Conservation (phyloP, 1,140 invertebrate genomes). For the Drosophila grimshawi region DNA sequence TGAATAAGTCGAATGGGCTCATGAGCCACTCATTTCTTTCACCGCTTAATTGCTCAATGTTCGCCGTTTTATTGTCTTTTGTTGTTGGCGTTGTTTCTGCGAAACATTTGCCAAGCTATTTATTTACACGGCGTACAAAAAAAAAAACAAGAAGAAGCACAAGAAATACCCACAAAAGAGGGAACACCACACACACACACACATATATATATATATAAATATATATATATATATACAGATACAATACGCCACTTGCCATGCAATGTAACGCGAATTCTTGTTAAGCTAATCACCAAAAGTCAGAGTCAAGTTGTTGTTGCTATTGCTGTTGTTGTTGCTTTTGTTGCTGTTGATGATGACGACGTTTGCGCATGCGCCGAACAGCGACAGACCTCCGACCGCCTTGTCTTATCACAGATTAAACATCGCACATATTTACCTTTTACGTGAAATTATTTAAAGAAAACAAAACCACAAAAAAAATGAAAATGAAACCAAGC, state of each 20-base stretch:
- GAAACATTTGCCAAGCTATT: slow-evolving; percentile 66
- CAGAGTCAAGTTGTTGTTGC: slow-evolving; percentile 51
- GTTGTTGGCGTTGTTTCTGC: slow-evolving; percentile 69
- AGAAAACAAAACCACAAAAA: slow-evolving; percentile 74
- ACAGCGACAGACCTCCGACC: slow-evolving; percentile 35
- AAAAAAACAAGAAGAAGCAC: slow-evolving; percentile 4
- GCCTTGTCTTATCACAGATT: slow-evolving; percentile 64
- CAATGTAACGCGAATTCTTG: slow-evolving; percentile 77
- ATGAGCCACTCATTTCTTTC: slow-evolving; percentile 58
- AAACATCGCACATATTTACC: slow-evolving; percentile 75
- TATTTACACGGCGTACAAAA: slow-evolving; percentile 57
- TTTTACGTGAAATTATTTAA: slow-evolving; percentile 73
- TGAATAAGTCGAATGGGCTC: slow-evolving; percentile 26
- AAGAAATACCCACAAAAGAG: slow-evolving; percentile 42
- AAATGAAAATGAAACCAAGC: slow-evolving; percentile 56
- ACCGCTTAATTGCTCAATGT: slow-evolving; percentile 63
- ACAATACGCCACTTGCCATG: slow-evolving; percentile 32
- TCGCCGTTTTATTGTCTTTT: slow-evolving; percentile 71
- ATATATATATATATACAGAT: background rate
- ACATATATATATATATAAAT: background rate
- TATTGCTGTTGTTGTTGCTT: slow-evolving; percentile 17
- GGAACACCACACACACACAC: slow-evolving; percentile 30
- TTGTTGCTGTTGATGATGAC: slow-evolving; percentile 19
- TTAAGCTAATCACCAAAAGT: slow-evolving; percentile 77
- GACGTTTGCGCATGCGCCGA: slow-evolving; percentile 52